Percentiles rank a stretch among this genome's conserved stretches.
Evolutionary conservation across 2,797 vertebrate genomes (phyloP).

Genomic region (Acrocephalus scirpaceus): DNA sequence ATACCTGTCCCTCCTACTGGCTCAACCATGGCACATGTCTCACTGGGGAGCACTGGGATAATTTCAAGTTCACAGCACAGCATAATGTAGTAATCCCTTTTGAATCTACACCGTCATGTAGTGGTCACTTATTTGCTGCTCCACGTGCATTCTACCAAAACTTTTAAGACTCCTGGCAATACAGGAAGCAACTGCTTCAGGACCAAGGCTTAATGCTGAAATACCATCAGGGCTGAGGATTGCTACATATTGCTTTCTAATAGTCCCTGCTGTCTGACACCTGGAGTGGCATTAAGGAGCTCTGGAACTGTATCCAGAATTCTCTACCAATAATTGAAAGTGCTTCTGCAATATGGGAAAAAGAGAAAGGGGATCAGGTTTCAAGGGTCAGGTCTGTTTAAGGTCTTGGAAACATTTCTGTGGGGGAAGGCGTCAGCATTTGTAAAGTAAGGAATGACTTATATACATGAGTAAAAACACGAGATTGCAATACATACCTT

Average conservation of each 20-base stretch:
- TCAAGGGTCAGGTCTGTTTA: background rate
- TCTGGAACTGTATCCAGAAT: background rate
- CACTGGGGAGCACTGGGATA: background rate
- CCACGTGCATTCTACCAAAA: background rate
- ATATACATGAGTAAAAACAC: background rate
- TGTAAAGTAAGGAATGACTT: background rate
- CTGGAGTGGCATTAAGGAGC: constrained; percentile 1
- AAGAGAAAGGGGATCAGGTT: background rate
- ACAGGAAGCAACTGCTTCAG: background rate
- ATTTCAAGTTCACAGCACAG: background rate
- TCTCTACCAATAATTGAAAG: background rate
- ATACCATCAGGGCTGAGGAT: background rate
- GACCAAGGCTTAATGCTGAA: background rate
- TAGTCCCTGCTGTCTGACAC: constrained; percentile 10
- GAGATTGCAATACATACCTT: background rate
- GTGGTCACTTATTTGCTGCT: background rate
- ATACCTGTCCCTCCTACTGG: background rate
- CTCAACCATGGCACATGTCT: background rate
- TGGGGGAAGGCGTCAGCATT: background rate
- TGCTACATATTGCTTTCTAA: background rate
- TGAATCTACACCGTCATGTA: background rate
- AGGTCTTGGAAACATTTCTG: background rate
- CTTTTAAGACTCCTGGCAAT: background rate
- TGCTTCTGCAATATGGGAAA: background rate
- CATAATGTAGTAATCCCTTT: background rate